Conservation (phyloP, 2,888 invertebrate species). For the Geophilus truncorum region DNA sequence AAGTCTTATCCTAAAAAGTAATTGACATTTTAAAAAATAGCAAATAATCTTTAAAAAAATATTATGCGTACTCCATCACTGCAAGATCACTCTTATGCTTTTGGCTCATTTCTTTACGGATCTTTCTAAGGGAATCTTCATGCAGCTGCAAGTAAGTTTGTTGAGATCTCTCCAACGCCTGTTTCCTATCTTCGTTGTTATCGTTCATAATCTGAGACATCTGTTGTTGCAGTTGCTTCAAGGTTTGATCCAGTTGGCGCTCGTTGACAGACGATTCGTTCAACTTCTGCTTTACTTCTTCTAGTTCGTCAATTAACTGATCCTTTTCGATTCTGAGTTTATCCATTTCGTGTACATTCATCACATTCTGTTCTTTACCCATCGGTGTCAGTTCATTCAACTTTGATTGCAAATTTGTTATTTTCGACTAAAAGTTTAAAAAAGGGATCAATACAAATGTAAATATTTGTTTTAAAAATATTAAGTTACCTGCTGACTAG, state of each 20-base stretch:
- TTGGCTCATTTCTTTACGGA: conserved; percentile 30
- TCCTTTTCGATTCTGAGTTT: conserved; percentile 14
- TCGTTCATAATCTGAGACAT: conserved; percentile 16
- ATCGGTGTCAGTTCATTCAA: not conserved
- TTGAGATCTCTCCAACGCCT: conserved; percentile 28
- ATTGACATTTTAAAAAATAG: not conserved
- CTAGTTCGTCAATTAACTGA: not conserved
- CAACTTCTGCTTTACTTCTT: not conserved
- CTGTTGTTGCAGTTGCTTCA: conserved; percentile 27
- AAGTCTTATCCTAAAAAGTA: not conserved
- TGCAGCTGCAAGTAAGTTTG: conserved; percentile 25
- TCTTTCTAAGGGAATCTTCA: conserved; percentile 32
- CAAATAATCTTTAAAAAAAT: not conserved
- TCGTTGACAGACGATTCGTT: not conserved
- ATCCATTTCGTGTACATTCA: not conserved
- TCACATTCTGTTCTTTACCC: not conserved
- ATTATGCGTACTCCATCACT: not conserved
- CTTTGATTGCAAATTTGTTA: not conserved
- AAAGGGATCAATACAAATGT: too few species aligned
- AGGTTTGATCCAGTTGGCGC: not conserved
- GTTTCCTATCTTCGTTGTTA: conserved; percentile 8
- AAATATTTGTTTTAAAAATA: not conserved
- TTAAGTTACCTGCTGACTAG: not conserved
- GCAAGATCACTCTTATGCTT: not conserved
- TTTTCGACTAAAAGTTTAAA: conserved; percentile 2